Conservation (phyloP, 2,888 invertebrate species). For the Muschampia plurimacula region DNA sequence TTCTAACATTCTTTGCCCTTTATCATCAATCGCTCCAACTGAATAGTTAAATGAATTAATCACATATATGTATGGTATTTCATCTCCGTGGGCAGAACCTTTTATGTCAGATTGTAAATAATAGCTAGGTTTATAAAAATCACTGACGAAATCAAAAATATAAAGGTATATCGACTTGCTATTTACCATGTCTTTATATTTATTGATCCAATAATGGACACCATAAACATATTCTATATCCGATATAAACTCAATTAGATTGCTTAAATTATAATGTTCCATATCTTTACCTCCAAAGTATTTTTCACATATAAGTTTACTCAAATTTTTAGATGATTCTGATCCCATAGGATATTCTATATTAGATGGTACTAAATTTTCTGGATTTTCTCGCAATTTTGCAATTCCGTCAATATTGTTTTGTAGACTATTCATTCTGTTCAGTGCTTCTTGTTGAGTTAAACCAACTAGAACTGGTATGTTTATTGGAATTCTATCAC, state of each 20-base stretch:
- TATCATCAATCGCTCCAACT: conserved; percentile 41
- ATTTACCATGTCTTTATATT: conserved; percentile 32
- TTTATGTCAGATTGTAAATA: conserved; percentile 31
- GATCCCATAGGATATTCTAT: conserved; percentile 52
- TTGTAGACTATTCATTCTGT: conserved; percentile 42
- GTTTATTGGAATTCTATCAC: conserved; percentile 55
- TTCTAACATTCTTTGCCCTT: conserved; percentile 42
- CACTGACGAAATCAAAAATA: conserved; percentile 47
- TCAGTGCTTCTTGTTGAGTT: conserved; percentile 63
- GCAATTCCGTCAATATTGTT: conserved; percentile 40
- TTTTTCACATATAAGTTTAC: conserved; percentile 48
- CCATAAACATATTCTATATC: conserved; percentile 48
- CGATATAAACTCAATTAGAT: conserved; percentile 45
- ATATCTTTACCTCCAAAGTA: conserved; percentile 51
- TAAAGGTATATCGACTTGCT: conserved; percentile 46
- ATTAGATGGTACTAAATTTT: conserved; percentile 52
- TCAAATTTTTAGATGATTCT: conserved; percentile 45
- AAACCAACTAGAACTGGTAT: conserved; percentile 66
- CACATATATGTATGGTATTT: conserved; percentile 46
- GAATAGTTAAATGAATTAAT: conserved; percentile 40
- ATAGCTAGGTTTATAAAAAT: conserved; percentile 43
- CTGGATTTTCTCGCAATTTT: conserved; percentile 41
- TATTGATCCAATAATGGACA: conserved; percentile 44
- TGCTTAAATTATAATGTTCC: conserved; percentile 32
- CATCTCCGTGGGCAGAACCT: conserved; percentile 46